Evolutionary conservation across 30 jellyfish, hydroid and myxozoan genomes (phyloP).

Genomic region (Chrysaora quinquecirrha): DNA sequence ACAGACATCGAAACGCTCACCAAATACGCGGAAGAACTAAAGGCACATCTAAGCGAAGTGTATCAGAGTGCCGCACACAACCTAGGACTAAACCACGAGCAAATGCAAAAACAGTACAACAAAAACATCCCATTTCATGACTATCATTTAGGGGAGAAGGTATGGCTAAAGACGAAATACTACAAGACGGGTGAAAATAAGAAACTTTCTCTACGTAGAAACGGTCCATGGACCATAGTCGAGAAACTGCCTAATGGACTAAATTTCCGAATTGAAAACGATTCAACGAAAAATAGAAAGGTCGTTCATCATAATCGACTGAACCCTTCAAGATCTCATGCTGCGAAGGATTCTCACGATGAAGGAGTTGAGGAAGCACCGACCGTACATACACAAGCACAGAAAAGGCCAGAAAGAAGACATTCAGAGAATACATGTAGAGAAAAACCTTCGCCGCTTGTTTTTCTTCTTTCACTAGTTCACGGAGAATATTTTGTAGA

Average conservation of each 20-base stretch:
- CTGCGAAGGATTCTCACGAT: no score
- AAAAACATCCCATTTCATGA: slow-evolving; percentile 21
- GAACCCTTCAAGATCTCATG: slow-evolving; percentile 1
- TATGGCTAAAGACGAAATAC: slow-evolving; percentile 25
- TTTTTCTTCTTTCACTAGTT: no score
- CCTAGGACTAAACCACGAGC: slow-evolving; percentile 16
- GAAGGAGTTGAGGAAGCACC: no score
- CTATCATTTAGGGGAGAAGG: slow-evolving; percentile 14
- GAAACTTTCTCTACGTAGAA: slow-evolving; percentile 18
- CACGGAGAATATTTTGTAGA: no score
- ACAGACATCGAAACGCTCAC: slow-evolving; percentile 11
- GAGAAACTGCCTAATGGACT: slow-evolving; percentile 40
- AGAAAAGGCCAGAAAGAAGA: no score
- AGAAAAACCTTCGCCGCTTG: no score
- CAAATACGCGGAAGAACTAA: slow-evolving; percentile 24
- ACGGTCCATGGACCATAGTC: slow-evolving; percentile 42
- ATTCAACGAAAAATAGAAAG: slow-evolving; percentile 6
- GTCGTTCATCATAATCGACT: slow-evolving; percentile 35
- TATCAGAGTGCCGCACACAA: slow-evolving; percentile 4
- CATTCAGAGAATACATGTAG: no score
- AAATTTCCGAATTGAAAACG: slow-evolving; percentile 28
- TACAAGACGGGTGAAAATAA: slow-evolving; percentile 16
- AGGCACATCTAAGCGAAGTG: slow-evolving; percentile 20
- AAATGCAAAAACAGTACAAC: slow-evolving; percentile 13
- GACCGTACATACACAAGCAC: not conserved